These are phyloP conservation scores for Oryzias dopingdopingensis DNA, from an alignment of 2,797 vertebrate species.

Conservation along the genomic window DNA sequence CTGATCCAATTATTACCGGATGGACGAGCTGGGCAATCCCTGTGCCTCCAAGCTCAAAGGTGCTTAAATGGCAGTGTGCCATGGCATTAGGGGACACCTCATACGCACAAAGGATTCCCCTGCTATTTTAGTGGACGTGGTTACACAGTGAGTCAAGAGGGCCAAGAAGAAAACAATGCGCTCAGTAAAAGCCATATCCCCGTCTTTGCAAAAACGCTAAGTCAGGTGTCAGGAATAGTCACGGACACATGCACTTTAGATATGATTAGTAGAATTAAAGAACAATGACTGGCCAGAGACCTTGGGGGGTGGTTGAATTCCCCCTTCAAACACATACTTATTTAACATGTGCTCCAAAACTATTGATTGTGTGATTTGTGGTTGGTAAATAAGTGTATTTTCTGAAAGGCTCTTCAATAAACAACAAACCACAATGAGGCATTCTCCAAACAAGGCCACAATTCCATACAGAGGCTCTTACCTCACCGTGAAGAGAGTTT, in stretches of 20 bases:
- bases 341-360: constrained; percentile 51
- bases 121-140: constrained; percentile 56
- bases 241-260: constrained; percentile 41
- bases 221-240: constrained; percentile 50
- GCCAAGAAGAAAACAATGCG: constrained; percentile 49
- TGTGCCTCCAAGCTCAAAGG: constrained; percentile 65
- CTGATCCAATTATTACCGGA: constrained; percentile 71
- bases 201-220: constrained; percentile 31
- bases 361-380: constrained; percentile 50
- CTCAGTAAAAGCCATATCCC: constrained; percentile 31
- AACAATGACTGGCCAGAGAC: constrained; percentile 56
- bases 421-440: constrained; percentile 59
- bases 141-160: constrained; percentile 60
- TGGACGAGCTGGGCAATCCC: constrained; percentile 61
- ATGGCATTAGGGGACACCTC: constrained; percentile 57
- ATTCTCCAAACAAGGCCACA: constrained; percentile 70
- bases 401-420: constrained; percentile 60
- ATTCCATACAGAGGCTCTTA: constrained; percentile 65
- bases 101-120: constrained; percentile 68
- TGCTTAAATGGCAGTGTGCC: constrained; percentile 60
- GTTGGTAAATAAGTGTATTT: constrained; percentile 26
- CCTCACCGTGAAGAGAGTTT: constrained; percentile 51
- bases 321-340: constrained; percentile 38
- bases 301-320: constrained; percentile 45
- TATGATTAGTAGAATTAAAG: constrained; percentile 45